These are phyloP conservation scores for Chelon auratus DNA, from an alignment of 2,797 vertebrate genomes.

Conservation along the genomic window DNA sequence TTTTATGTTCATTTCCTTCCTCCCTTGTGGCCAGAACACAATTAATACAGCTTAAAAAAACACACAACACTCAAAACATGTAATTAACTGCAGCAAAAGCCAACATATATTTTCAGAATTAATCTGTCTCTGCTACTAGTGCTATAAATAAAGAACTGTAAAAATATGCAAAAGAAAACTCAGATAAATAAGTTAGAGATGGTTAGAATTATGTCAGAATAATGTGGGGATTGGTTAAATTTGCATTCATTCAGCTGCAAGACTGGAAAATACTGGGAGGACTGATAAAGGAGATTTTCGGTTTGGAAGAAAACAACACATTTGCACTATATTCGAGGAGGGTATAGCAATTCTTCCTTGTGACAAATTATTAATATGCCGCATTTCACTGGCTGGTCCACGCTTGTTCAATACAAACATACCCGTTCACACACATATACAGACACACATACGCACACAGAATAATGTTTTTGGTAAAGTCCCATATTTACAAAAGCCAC, in stretches of 20 bases:
- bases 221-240: slow-evolving; percentile 13
- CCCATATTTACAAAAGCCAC: slow-evolving; percentile 34
- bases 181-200: slow-evolving; percentile 27
- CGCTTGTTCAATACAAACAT: slow-evolving; percentile 8
- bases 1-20: neutral
- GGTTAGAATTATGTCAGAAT: slow-evolving; percentile 33
- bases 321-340: slow-evolving; percentile 18
- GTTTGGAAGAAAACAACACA: slow-evolving; percentile 13
- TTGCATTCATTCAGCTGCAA: slow-evolving; percentile 22
- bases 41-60: slow-evolving; percentile 23
- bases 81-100: slow-evolving; percentile 7
- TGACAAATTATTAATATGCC: slow-evolving; percentile 20
- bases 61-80: slow-evolving; percentile 13
- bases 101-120: slow-evolving; percentile 1
- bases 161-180: slow-evolving; percentile 17
- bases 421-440: neutral
- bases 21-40: neutral
- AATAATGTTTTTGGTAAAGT: slow-evolving; percentile 36
- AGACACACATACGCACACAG: slow-evolving; percentile 8
- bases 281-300: slow-evolving; percentile 19
- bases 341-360: slow-evolving; percentile 11
- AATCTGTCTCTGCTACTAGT: slow-evolving; percentile 11
- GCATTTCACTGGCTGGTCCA: neutral
- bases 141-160: slow-evolving; percentile 32
- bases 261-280: slow-evolving; percentile 8